These are phyloP conservation scores for Dasysyrphus tricinctus DNA, from an alignment of 2,888 invertebrate species.

Conservation along the genomic window DNA sequence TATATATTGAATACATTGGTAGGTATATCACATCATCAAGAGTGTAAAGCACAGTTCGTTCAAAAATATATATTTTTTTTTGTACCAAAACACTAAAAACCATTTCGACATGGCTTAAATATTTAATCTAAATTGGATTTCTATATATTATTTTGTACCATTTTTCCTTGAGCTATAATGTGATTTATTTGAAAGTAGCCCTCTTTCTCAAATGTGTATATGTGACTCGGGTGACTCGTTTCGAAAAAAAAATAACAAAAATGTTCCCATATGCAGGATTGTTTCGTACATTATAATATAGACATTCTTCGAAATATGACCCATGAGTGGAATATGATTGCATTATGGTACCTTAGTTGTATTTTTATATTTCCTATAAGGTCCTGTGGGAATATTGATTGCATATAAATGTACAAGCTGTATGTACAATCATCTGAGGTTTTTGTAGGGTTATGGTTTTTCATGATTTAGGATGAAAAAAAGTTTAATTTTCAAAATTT, in stretches of 20 bases:
- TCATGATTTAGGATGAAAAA: not conserved
- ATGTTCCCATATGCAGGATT: constrained; percentile 71
- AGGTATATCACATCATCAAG: not conserved
- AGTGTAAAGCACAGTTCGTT: not conserved
- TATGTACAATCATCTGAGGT: not conserved
- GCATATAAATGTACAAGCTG: not conserved
- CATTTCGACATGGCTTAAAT: constrained; percentile 65
- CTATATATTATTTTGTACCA: constrained; percentile 17
- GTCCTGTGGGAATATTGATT: constrained; percentile 59
- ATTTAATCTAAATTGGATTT: constrained; percentile 71
- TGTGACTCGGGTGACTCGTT: constrained; percentile 59
- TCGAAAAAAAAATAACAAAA: constrained; percentile 47
- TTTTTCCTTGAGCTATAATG: constrained; percentile 14
- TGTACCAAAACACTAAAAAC: constrained; percentile 21
- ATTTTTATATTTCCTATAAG: constrained; percentile 28
- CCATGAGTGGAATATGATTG: constrained; percentile 72
- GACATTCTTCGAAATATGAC: constrained; percentile 49
- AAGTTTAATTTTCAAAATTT: not conserved
- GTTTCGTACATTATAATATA: not conserved
- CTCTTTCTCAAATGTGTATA: constrained; percentile 16
- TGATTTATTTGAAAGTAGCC: constrained; percentile 70
- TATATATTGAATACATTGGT: not conserved
- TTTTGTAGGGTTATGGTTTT: not conserved
- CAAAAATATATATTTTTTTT: not conserved
- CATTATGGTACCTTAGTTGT: constrained; percentile 42